These are phyloP conservation scores for Malurus splendens DNA, from an alignment of 2,797 vertebrate species.

Conservation along the genomic window DNA sequence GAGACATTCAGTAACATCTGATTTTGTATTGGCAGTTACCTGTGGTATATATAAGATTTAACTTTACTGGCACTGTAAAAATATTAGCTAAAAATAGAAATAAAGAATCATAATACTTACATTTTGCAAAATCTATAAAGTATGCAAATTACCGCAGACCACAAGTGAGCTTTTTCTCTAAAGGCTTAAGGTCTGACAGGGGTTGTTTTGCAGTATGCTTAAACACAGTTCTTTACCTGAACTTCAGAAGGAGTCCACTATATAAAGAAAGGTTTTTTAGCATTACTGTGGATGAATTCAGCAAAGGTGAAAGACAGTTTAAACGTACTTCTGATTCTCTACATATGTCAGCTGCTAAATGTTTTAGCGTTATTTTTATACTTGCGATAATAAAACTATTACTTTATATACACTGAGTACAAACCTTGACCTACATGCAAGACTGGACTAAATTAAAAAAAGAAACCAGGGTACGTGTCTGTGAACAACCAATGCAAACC, in stretches of 20 bases:
- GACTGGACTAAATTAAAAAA: slow-evolving; percentile 14
- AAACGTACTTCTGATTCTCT: slow-evolving; percentile 32
- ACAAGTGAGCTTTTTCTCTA: neutral
- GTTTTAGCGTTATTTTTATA: slow-evolving; percentile 43
- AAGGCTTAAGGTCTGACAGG: neutral
- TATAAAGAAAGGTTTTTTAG: slow-evolving; percentile 5
- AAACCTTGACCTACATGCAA: slow-evolving; percentile 60
- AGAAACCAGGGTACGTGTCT: slow-evolving; percentile 31
- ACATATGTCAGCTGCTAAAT: slow-evolving; percentile 53
- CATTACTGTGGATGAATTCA: slow-evolving; percentile 39
- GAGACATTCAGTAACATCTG: slow-evolving; percentile 27
- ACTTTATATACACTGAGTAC: slow-evolving; percentile 12
- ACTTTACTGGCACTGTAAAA: slow-evolving; percentile 10
- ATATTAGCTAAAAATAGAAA: slow-evolving; percentile 16
- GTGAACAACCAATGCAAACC: slow-evolving; percentile 37
- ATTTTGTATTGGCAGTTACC: slow-evolving; percentile 16
- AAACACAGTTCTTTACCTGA: slow-evolving; percentile 1
- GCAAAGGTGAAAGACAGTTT: slow-evolving; percentile 3
- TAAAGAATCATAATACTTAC: slow-evolving; percentile 17
- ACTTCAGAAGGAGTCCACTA: slow-evolving; percentile 5
- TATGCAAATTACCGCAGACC: slow-evolving; percentile 29
- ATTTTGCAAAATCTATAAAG: slow-evolving; percentile 6
- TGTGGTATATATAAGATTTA: neutral
- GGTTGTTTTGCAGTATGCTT: neutral
- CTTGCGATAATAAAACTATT: slow-evolving; percentile 54